These are phyloP conservation scores for Drosophila sp. DNA, from an alignment of 1,140 invertebrate species.

Conservation along the genomic window DNA sequence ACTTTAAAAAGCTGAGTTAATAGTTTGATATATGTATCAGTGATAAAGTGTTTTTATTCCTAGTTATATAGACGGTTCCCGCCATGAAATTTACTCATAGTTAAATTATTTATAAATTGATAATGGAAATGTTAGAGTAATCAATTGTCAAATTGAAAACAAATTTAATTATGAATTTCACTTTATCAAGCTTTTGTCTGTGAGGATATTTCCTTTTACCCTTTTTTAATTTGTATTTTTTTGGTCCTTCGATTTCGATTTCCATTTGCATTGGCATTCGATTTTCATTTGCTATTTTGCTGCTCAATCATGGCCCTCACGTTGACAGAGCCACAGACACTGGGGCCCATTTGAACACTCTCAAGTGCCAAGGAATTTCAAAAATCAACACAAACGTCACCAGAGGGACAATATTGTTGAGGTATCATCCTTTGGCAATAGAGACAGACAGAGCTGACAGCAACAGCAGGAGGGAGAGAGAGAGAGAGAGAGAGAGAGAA, in stretches of 20 bases:
- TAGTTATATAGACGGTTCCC: too few relatives aligned
- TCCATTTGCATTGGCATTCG: slow-evolving; percentile 7
- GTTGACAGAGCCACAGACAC: slow-evolving; percentile 30
- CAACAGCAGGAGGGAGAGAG: too few relatives aligned
- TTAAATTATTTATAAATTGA: too few relatives aligned
- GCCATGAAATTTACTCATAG: too few relatives aligned
- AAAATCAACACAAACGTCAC: slow-evolving; percentile 67
- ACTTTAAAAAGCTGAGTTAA: too few relatives aligned
- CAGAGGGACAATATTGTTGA: slow-evolving; percentile 15
- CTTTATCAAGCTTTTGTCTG: slow-evolving; percentile 12
- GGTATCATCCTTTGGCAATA: slow-evolving; percentile 9
- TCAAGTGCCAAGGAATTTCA: slow-evolving; percentile 80
- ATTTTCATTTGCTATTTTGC: slow-evolving; percentile 35
- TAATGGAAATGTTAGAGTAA: background rate
- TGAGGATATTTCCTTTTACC: slow-evolving; percentile 17
- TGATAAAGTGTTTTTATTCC: too few relatives aligned
- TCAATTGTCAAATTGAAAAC: background rate
- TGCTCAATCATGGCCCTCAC: slow-evolving; percentile 46
- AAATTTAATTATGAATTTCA: background rate
- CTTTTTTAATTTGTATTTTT: slow-evolving; percentile 34
- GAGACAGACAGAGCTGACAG: slow-evolving; percentile 22
- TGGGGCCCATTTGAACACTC: slow-evolving; percentile 69
- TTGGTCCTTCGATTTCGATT: slow-evolving; percentile 18
- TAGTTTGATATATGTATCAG: too few relatives aligned
- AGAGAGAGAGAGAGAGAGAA: background rate